Base-by-base conservation (phyloP, 2,797 vertebrate species). In the Pteronotus mesoamericanus region DNA sequence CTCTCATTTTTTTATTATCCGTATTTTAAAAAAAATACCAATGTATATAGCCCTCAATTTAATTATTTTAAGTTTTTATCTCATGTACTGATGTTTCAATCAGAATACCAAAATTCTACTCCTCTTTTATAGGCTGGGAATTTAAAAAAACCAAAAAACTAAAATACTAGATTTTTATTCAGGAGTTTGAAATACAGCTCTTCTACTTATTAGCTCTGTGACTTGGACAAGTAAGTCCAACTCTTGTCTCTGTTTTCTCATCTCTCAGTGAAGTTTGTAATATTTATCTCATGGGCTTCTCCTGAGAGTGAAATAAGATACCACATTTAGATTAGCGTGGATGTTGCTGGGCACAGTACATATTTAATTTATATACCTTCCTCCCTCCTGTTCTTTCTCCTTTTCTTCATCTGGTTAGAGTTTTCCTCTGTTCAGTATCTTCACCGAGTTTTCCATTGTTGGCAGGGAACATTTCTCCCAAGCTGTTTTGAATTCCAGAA, bases 401-500 rank as follows among this genome's bases (percentile, higher is more conserved):
- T 57, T 48, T 64, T 79, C 39, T 78, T 61, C 53, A 3, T 87
- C 69, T 92, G 48, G 77, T 24, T 42, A 80, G 75, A 48, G 51
- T 66, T 68, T 92, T 86, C 77, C 64, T 82, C 80, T 75, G 61
- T 83, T 85, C 66, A 79, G 32, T 80, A 68, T 89, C 83, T 92
- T 82, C 21, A 42, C 48, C 90, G 85, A 92, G 85, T 77, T 96
- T 97, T 72, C 68, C 57, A 15, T 72, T 94, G 75, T 91, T 97
- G 97, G 97, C 96, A 89, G 86, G 55, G 44, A 86, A 48, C 46
- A 64, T 68, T 74, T 90, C 59, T 92, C 94, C 66, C 77, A 97
- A 95, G 96, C 96, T 97, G 96, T 96, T 97, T 97, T 96, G 90
- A 95, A 97, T 97, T 97, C 95, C 86, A 84, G 90, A 89, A 95